A percentile compares a stretch with the other conserved stretches of the same genome.
phyloP scores from a whole-genome alignment of 2,888 invertebrate genomes.

The Rosalia funebris region DNA sequence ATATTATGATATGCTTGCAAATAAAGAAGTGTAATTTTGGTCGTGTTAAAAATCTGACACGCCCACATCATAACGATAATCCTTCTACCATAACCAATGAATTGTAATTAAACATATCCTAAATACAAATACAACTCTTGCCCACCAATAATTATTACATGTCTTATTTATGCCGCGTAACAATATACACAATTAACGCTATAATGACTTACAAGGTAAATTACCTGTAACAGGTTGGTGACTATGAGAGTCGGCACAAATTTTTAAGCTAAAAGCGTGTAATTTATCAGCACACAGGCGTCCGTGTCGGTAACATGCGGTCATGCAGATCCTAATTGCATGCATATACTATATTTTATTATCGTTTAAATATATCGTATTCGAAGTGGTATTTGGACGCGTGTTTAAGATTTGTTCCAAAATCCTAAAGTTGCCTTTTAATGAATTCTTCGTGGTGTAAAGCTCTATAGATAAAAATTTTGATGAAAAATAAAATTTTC shows the following conservation, averaged over 20 bases:
- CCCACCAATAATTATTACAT: slow-evolving; percentile 6
- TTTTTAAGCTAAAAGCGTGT: no score
- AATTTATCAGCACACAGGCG: no score
- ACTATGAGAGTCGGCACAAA: background rate
- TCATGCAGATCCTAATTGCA: no score
- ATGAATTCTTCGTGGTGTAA: no score
- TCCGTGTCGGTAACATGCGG: no score
- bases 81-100: background rate
- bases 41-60: background rate
- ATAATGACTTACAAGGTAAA: slow-evolving; percentile 1
- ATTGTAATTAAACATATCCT: slow-evolving; percentile 2
- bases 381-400: no score
- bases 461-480: no score
- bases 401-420: no score
- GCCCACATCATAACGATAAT: slow-evolving; percentile 4
- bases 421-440: no score
- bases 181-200: slow-evolving; percentile 8
- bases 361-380: no score
- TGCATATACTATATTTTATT: no score
- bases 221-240: background rate
- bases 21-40: background rate
- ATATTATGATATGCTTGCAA: background rate
- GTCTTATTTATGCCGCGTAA: background rate
- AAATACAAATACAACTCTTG: background rate
- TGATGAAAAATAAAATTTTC: no score